Conservation (phyloP, 1,140 invertebrate species). For the Euschistus heros region DNA sequence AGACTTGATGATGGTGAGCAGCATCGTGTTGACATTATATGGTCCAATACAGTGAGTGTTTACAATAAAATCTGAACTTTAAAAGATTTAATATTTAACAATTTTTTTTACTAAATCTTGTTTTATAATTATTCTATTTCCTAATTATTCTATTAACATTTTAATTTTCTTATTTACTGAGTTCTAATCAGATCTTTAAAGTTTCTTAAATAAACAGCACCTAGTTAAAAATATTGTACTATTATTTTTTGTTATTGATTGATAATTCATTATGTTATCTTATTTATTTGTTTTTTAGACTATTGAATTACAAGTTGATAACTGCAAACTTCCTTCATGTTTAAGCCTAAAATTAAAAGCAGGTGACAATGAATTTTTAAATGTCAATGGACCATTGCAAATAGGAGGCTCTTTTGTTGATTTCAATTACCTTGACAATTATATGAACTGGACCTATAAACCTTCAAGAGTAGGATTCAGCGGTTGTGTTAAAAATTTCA, state of each 20-base stretch:
- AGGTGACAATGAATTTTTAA: slow-evolving; percentile 64
- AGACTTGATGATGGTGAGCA: slow-evolving; percentile 63
- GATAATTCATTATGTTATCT: background rate
- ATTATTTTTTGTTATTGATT: no score
- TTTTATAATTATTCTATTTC: background rate
- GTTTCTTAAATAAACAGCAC: background rate
- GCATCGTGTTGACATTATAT: slow-evolving; percentile 71
- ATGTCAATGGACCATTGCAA: slow-evolving; percentile 80
- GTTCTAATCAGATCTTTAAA: background rate
- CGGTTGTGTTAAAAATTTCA: slow-evolving; percentile 79
- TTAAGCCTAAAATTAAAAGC: slow-evolving; percentile 55
- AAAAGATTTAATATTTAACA: background rate
- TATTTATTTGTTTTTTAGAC: slow-evolving; percentile 34
- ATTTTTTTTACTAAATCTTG: background rate
- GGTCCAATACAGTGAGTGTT: slow-evolving; percentile 47
- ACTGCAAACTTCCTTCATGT: slow-evolving; percentile 58
- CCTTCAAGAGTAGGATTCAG: slow-evolving; percentile 57
- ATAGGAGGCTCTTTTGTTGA: slow-evolving; percentile 66
- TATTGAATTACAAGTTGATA: slow-evolving; percentile 66
- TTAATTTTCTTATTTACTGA: background rate
- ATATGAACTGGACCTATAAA: slow-evolving; percentile 46
- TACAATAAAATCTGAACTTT: background rate
- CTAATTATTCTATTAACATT: background rate
- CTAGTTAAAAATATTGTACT: no score
- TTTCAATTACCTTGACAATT: slow-evolving; percentile 43